Evolutionary conservation across 2,113 vertebrate genomes (phyloP), one percentile per base, ranked within the genome.

Genomic region (Hyaena hyaena): DNA sequence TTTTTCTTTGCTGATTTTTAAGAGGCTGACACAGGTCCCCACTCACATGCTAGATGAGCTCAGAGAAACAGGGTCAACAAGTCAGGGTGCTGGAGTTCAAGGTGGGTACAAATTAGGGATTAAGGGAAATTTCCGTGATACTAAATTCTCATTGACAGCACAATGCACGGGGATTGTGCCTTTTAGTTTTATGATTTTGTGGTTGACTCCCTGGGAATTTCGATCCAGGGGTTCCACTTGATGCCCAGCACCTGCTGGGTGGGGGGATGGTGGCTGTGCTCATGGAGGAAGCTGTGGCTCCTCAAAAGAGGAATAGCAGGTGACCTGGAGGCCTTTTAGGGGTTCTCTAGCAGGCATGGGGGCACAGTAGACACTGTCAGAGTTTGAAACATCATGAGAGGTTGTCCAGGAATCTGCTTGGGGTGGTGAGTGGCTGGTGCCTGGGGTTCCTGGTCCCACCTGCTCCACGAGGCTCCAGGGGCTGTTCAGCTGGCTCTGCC

Each of bases 221-320:
- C 15, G 21, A 39, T 24, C 65, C 31, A 4, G 10, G 69, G n/a
- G 21, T 21, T n/a, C 53, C 53, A 16, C 53, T 10, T 53, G 39
- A 14, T 14, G 14, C 43, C 73, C 14, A 33, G 28, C 39, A 35
- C 1, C 7, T 24, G 39, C n/a, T 8, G 23, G 17, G 7, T 21
- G 4, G 48, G 15, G 9, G 12, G 50, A 39, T 39, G 28, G 28
- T 1, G 23, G 80, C 35, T 11, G 12, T 11, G 39, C 23, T 15
- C 39, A 53, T 11, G 0, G 28, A 28, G 90, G 35, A 65, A 0
- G 50, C 61, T 35, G 10, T 6, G 10, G 77, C 45, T 90, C 48
- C 61, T 79, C 0, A 4, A 21, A 28, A 50, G 15, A 5, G 16
- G 33, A 5, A 1, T 16, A 14, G 53, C 16, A 26, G 4, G 33